Percentiles rank a stretch among this genome's conserved stretches.
Conservation (phyloP, 2,888 invertebrate genomes). For the Lepidocyrtinus sp. region DNA sequence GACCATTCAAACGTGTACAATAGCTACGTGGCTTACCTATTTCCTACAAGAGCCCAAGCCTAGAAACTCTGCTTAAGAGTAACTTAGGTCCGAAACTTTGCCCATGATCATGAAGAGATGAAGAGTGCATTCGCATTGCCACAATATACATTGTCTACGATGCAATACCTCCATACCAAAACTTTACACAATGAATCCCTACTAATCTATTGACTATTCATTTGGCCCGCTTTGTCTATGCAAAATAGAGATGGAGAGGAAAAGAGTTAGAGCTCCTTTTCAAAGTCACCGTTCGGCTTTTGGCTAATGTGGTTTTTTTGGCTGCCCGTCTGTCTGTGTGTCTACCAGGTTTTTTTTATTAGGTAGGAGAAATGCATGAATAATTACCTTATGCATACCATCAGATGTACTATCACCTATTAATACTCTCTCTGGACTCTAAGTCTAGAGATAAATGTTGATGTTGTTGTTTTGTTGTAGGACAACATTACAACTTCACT, state of each 20-base stretch:
- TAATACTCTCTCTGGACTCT: background rate
- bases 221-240: conserved; percentile 26
- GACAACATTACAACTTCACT: no score
- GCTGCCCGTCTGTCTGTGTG: conserved; percentile 52
- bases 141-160: background rate
- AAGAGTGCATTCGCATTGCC: background rate
- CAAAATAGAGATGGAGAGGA: conserved; percentile 28
- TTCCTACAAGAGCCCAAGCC: background rate
- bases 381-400: no score
- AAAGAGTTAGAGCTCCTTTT: background rate
- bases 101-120: background rate
- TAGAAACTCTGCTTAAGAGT: background rate
- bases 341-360: no score
- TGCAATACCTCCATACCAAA: background rate
- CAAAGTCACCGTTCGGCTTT: conserved; percentile 30
- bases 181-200: background rate
- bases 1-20: background rate
- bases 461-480: background rate
- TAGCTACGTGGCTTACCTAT: no score
- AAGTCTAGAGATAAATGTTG: background rate
- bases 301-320: background rate
- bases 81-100: background rate
- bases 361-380: conserved; percentile 19
- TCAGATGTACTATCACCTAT: no score
- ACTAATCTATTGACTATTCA: background rate